Percentiles rank a stretch among this genome's conserved stretches.
These are phyloP conservation scores for Dasypolia templi DNA, from an alignment of 2,888 invertebrate genomes.

Conservation along the genomic window DNA sequence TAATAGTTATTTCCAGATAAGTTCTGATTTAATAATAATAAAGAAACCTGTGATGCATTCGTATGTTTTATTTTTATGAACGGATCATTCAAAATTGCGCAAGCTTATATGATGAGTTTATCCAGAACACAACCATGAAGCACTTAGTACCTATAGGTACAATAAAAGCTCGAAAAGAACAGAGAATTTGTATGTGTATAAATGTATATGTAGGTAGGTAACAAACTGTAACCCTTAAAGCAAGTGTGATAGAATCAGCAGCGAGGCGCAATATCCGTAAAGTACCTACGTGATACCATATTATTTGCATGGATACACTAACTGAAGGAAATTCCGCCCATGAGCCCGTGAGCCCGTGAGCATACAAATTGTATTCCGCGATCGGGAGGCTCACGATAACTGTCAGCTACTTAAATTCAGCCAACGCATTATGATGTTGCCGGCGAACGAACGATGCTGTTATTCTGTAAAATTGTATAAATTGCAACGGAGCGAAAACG, in stretches of 20 bases:
- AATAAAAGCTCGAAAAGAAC: slow-evolving; percentile 10
- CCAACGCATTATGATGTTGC: slow-evolving; percentile 58
- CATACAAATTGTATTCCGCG: slow-evolving; percentile 68
- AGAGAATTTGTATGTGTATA: slow-evolving; percentile 14
- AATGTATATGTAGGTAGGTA: slow-evolving; percentile 11
- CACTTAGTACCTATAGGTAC: not conserved
- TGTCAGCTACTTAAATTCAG: slow-evolving; percentile 68
- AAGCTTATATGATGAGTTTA: not conserved
- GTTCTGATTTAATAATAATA: too few relatives aligned
- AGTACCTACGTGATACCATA: slow-evolving; percentile 60
- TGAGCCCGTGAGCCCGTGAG: too few relatives aligned
- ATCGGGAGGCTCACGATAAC: slow-evolving; percentile 68
- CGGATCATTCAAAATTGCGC: too few relatives aligned
- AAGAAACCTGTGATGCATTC: too few relatives aligned
- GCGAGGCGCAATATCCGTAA: slow-evolving; percentile 43
- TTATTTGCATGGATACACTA: slow-evolving; percentile 59
- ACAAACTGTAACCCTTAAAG: slow-evolving; percentile 44
- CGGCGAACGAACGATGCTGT: slow-evolving; percentile 42
- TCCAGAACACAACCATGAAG: not conserved
- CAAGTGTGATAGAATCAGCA: slow-evolving; percentile 46
- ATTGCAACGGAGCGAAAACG: slow-evolving; percentile 63
- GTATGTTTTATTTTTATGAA: too few relatives aligned
- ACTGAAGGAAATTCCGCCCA: slow-evolving; percentile 68
- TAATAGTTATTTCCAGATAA: too few relatives aligned
- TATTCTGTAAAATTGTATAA: slow-evolving; percentile 60